These are phyloP conservation scores for Trididemnum miniatum DNA, from an alignment of 23 tunicate genomes.

Conservation along the genomic window DNA sequence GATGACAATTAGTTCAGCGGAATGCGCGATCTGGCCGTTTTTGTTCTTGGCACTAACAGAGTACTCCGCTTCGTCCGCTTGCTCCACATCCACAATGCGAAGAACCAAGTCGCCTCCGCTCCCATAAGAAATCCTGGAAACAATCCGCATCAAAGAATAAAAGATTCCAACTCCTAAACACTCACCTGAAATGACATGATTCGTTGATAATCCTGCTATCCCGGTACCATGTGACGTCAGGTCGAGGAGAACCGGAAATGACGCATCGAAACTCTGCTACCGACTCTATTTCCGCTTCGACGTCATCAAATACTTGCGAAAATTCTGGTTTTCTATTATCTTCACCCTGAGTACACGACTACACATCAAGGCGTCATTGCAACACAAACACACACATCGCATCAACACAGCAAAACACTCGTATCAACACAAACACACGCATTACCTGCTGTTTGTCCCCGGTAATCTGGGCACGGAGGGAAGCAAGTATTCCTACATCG, in stretches of 20 bases:
- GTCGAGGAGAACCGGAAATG: conserved; percentile 53
- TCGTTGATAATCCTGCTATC: conserved; percentile 69
- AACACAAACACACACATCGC: no score
- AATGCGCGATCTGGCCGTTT: conserved; percentile 55
- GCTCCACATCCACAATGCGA: conserved; percentile 51
- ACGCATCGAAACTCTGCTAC: conserved; percentile 70
- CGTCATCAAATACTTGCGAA: conserved; percentile 46
- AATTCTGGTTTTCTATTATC: conserved; percentile 69
- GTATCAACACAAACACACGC: no score
- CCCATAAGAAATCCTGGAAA: conserved; percentile 47
- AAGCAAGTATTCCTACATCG: no score
- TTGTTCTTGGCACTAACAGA: conserved; percentile 58
- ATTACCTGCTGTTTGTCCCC: no score
- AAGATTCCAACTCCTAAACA: no score
- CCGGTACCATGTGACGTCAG: conserved; percentile 57
- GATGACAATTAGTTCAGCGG: conserved; percentile 79
- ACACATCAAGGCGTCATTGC: no score
- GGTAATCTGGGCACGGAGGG: no score
- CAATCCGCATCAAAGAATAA: no score
- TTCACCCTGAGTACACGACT: no score
- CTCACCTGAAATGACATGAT: conserved; percentile 60
- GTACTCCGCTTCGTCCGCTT: conserved; percentile 84
- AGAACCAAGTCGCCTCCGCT: conserved; percentile 50
- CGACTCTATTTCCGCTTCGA: conserved; percentile 68
- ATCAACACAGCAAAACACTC: no score